A percentile compares a stretch with the other conserved stretches of the same genome.
phyloP scores from a whole-genome alignment of 2,113 vertebrate species.

The Tetraodon nigroviridis region DNA sequence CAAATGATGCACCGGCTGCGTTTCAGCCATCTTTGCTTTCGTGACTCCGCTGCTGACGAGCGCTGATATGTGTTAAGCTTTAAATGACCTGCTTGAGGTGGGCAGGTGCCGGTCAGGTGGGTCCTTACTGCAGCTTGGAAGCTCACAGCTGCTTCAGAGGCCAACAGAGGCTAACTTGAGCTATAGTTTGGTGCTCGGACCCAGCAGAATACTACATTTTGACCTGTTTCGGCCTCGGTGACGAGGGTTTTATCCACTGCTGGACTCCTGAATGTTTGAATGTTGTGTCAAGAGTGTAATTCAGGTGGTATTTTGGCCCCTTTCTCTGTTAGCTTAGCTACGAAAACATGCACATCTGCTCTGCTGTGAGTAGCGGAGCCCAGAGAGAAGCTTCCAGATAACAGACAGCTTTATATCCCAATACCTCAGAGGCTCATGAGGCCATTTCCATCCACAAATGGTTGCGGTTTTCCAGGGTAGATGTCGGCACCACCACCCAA shows the following conservation, averaged over 20 bases:
- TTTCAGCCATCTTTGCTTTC: not conserved
- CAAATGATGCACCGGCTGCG: not conserved
- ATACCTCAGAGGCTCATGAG: slow-evolving; percentile 23
- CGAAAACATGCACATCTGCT: not conserved
- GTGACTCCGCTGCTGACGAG: slow-evolving; percentile 27
- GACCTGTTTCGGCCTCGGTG: no score
- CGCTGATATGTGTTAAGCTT: slow-evolving; percentile 39
- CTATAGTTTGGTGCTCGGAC: not conserved
- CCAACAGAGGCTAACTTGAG: slow-evolving; percentile 34
- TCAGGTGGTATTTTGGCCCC: not conserved
- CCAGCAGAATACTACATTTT: no score
- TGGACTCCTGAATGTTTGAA: no score
- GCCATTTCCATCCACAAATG: slow-evolving; percentile 36
- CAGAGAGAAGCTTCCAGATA: slow-evolving; percentile 10
- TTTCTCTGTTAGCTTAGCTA: no score
- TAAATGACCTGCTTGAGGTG: slow-evolving; percentile 44
- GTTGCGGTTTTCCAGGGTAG: slow-evolving; percentile 39
- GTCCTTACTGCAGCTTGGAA: slow-evolving; percentile 41
- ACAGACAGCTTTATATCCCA: slow-evolving; percentile 32
- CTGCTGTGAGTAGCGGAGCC: not conserved
- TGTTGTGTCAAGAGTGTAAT: no score
- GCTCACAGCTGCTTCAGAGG: slow-evolving; percentile 36
- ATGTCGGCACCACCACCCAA: slow-evolving; percentile 25
- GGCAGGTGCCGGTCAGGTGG: slow-evolving; percentile 39
- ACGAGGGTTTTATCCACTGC: no score